phyloP scores from a whole-genome alignment of 1,140 invertebrate species.

The Drosophila repletoides region DNA sequence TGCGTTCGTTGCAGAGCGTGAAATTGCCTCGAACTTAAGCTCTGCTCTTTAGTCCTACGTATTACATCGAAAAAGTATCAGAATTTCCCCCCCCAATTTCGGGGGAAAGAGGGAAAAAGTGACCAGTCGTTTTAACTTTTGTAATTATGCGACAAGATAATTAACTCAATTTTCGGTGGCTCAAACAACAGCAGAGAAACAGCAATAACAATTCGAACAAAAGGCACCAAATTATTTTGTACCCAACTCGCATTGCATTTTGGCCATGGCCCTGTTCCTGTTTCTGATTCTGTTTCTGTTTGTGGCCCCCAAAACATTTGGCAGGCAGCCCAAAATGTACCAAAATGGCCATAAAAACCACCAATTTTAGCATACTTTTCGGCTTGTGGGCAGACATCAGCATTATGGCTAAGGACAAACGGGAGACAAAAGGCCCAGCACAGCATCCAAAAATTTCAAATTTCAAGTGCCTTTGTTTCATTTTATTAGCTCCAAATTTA shows the following conservation, averaged over 20 bases:
- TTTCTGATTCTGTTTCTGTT: too few relatives aligned
- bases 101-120: slow-evolving; percentile 3
- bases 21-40: slow-evolving; percentile 52
- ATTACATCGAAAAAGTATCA: neutral
- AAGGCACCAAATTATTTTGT: slow-evolving; percentile 17
- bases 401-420: slow-evolving; percentile 17
- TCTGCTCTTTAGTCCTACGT: neutral
- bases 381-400: neutral
- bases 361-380: slow-evolving; percentile 28
- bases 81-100: neutral
- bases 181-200: slow-evolving; percentile 5
- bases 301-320: slow-evolving; percentile 54
- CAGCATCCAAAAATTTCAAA: slow-evolving; percentile 15
- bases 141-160: slow-evolving; percentile 78
- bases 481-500: slow-evolving; percentile 56
- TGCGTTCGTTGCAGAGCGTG: slow-evolving; percentile 63
- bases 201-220: slow-evolving; percentile 23
- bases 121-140: slow-evolving; percentile 60
- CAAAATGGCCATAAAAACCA: slow-evolving; percentile 57
- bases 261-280: slow-evolving; percentile 45
- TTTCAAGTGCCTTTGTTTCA: slow-evolving; percentile 53
- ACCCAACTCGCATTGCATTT: slow-evolving; percentile 45
- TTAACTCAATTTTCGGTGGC: slow-evolving; percentile 61
- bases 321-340: slow-evolving; percentile 20
- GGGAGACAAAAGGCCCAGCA: slow-evolving; percentile 9